These are phyloP conservation scores for Triplophysa bombifrons DNA, from an alignment of 2,797 vertebrate genomes.

Conservation along the genomic window DNA sequence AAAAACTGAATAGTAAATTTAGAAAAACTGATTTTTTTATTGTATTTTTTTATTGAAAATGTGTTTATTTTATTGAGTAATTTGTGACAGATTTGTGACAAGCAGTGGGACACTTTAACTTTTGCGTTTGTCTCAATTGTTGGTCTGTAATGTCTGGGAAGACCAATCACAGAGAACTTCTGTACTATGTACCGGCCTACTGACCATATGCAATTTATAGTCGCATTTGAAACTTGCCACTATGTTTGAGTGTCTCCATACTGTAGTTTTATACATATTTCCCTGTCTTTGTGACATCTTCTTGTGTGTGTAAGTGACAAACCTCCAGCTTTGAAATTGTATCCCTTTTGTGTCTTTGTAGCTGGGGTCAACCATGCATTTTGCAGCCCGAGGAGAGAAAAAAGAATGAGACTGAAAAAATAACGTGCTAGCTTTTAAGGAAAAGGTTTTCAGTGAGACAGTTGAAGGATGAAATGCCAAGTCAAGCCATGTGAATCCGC, in stretches of 20 bases:
- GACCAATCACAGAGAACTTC: not conserved
- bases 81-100: too few species aligned
- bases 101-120: too few species aligned
- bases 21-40: too few species aligned
- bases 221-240: not conserved
- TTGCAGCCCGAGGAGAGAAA: slow-evolving; percentile 37
- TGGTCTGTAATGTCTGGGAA: not conserved
- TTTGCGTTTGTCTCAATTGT: not conserved
- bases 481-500: slow-evolving; percentile 71
- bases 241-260: not conserved
- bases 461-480: slow-evolving; percentile 75
- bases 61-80: too few species aligned
- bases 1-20: too few species aligned
- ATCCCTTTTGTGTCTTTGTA: slow-evolving; percentile 44
- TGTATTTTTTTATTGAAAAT: too few species aligned
- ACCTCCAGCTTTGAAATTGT: slow-evolving; percentile 42
- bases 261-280: not conserved
- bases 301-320: slow-evolving; percentile 19
- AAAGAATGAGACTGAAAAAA: slow-evolving; percentile 42
- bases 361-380: slow-evolving; percentile 52
- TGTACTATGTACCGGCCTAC: not conserved
- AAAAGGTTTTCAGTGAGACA: slow-evolving; percentile 65
- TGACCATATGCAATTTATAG: not conserved
- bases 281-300: not conserved
- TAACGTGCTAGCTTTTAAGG: slow-evolving; percentile 57